Evolutionary conservation across 2,113 vertebrate species (phyloP).

Genomic region (Brachirus orientalis): DNA sequence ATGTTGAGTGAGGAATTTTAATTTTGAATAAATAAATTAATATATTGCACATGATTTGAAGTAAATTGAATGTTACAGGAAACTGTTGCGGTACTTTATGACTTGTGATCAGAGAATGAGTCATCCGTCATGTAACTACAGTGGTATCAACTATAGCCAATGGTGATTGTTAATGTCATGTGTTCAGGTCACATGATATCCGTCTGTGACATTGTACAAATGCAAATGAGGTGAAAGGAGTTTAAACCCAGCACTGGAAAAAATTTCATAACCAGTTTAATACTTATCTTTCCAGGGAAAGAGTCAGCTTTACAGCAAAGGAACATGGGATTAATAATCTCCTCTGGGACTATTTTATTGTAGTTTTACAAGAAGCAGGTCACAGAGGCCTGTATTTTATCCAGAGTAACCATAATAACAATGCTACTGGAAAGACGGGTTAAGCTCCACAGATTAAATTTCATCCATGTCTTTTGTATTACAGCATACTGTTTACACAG

Average conservation of each 20-base stretch:
- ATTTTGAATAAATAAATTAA: no score
- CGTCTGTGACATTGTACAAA: neutral
- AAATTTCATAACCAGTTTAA: neutral
- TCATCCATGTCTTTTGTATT: neutral
- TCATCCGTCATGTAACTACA: neutral
- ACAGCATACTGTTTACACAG: neutral
- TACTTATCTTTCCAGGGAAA: neutral
- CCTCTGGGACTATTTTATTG: neutral
- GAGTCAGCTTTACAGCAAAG: neutral
- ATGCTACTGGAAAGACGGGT: neutral
- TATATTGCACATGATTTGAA: neutral
- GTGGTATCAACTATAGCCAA: no score
- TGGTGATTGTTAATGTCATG: no score
- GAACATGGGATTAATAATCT: neutral
- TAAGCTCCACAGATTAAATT: neutral
- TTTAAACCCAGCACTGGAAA: neutral
- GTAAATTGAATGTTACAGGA: neutral
- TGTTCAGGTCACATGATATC: neutral
- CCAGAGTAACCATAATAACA: slow-evolving; percentile 3
- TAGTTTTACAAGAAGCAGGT: neutral
- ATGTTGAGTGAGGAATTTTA: no score
- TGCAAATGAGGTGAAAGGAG: neutral
- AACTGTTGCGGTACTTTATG: neutral
- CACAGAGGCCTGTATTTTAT: neutral
- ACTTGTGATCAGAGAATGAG: neutral